Conservation (phyloP, 2,888 invertebrate species). For the Chorisops tibialis region DNA sequence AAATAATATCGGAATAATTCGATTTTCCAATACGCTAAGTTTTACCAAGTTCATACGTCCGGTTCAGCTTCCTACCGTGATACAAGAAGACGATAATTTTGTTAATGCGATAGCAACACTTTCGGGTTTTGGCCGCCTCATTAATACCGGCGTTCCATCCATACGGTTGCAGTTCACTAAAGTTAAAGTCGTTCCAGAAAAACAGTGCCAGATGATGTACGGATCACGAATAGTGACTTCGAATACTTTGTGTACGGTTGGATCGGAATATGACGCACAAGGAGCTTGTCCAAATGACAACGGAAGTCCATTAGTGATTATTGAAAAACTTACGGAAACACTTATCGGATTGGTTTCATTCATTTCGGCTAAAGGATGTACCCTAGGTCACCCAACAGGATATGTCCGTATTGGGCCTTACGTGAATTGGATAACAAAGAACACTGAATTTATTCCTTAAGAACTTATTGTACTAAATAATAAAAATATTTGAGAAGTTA, state of each 20-base stretch:
- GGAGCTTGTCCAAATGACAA: constrained; percentile 20
- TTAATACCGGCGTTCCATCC: not conserved
- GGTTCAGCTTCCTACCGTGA: not conserved
- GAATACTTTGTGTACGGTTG: constrained; percentile 14
- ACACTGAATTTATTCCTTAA: no score
- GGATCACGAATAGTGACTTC: not conserved
- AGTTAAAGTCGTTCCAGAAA: constrained; percentile 11
- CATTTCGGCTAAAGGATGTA: constrained; percentile 10
- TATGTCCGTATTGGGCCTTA: constrained; percentile 14
- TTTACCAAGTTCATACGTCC: constrained; percentile 4
- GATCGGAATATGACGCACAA: constrained; percentile 4
- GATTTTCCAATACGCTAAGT: not conserved
- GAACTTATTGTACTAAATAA: no score
- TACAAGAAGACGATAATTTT: not conserved
- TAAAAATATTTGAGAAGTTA: no score
- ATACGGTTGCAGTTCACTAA: constrained; percentile 3
- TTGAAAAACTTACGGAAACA: not conserved
- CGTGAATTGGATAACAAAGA: constrained; percentile 6
- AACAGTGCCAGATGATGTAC: constrained; percentile 13
- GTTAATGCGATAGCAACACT: not conserved
- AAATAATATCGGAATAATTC: constrained; percentile 17
- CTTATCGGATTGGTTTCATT: constrained; percentile 17
- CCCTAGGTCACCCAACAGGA: constrained; percentile 9
- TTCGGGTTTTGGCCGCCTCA: constrained; percentile 6
- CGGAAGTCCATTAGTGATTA: constrained; percentile 9